Evolutionary conservation across 2,888 invertebrate species (phyloP), one percentile per base, ranked within the genome.

Genomic region (Leucophora obtusa): DNA sequence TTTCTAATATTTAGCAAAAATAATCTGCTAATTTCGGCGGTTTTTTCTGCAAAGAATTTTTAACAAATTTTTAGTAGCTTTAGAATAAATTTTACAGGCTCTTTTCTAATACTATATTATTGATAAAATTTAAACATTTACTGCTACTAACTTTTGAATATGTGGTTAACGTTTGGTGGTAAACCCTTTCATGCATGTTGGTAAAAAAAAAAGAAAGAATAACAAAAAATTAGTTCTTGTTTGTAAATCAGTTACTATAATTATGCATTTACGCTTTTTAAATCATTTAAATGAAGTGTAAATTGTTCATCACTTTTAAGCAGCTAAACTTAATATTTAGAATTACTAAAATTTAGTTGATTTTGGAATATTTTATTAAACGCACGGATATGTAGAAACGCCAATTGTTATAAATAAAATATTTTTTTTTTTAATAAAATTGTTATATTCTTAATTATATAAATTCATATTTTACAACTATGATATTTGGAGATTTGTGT

Each of bases 401-500:
- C 9, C 5, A 14, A 59, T 38, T 14, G n/a, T 58, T 51, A 24
- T 35, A n/a, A 51, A 56, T 2, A 6, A 2, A 21, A 21, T 4
- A 8, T 21, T 8, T 14, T 58, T 47, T 14, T 4, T 21, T 21
- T 21, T 21, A 21, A 21, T 3, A 21, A 4, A 21, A 21, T 21
- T 21, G 4, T 21, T 21, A 21, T 21, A 3, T 21, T 21, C 4
- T 4, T 3, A 21, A 21, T 21, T 21, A 21, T 21, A 21, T 21
- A 21, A 21, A 21, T 21, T 3, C 21, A 21, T 21, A 2, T 21
- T 21, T 21, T 21, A n/a, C 17, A 53, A 81, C 15, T 50, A 84
- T 83, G 84, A 35, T 81, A 17, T 84, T 81, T 47, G 85, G 85
- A 33, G 87, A 89, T 82, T 85, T 90, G 54, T 90, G 90, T 82